Evolutionary conservation across 1,140 invertebrate genomes (phyloP).

Genomic region (Papilio xuthus): DNA sequence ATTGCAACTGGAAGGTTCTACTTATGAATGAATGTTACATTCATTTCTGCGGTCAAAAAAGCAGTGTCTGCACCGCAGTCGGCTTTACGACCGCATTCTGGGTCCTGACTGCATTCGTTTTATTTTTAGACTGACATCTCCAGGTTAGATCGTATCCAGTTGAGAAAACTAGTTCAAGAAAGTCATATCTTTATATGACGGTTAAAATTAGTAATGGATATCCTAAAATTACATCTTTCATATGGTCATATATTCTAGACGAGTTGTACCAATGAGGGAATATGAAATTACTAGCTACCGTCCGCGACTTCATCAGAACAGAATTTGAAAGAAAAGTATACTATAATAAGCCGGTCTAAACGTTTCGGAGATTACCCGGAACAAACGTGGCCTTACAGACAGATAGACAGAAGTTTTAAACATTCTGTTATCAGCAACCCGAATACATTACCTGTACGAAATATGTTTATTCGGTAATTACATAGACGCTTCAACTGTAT

Average conservation of each 20-base stretch:
- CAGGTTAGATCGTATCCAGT: background rate
- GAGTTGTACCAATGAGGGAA: background rate
- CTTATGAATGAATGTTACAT: conserved; percentile 37
- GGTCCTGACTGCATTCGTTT: conserved; percentile 28
- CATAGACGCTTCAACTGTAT: too few species aligned
- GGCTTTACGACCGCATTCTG: conserved; percentile 30
- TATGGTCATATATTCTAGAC: background rate
- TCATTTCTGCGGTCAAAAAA: conserved; percentile 33
- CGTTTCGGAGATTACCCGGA: too few species aligned
- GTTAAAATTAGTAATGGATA: background rate
- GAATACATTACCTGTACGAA: too few species aligned
- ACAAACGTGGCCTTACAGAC: too few species aligned
- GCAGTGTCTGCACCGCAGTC: conserved; percentile 8
- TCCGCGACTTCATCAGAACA: background rate
- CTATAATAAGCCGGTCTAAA: too few species aligned
- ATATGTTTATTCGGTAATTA: too few species aligned
- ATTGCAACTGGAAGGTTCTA: conserved; percentile 19
- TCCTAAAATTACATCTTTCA: background rate
- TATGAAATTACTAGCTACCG: background rate
- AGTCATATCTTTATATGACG: background rate
- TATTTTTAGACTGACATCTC: conserved; percentile 34
- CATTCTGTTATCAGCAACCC: too few species aligned
- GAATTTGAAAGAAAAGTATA: too few species aligned
- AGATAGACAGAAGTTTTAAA: too few species aligned
- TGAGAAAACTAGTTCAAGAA: background rate